Evolutionary conservation across 2,113 vertebrate species (phyloP).

Genomic region (Tapirus terrestris): DNA sequence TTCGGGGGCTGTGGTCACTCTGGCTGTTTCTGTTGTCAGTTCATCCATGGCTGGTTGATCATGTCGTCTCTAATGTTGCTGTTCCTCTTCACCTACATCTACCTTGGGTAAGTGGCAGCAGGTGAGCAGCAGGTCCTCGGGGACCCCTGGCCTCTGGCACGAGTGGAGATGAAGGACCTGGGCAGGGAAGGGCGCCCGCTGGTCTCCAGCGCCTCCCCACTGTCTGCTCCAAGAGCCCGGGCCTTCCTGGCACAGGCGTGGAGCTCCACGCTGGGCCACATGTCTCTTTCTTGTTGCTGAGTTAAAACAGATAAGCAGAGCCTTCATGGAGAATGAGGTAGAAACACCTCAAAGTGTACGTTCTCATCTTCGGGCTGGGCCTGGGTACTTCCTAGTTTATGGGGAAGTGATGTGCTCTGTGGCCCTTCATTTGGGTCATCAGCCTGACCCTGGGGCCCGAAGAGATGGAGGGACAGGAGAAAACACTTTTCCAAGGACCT

Average conservation of each 20-base stretch:
- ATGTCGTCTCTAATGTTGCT: constrained; percentile 97
- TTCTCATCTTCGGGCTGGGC: neutral
- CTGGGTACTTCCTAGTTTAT: neutral
- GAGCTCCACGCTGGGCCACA: fast-evolving
- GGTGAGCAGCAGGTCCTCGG: fast-evolving
- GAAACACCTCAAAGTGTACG: neutral
- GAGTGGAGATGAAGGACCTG: neutral
- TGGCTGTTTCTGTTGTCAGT: constrained; percentile 84
- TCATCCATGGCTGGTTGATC: constrained; percentile 99
- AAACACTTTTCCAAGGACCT: too few species aligned
- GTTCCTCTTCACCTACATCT: constrained; percentile 98
- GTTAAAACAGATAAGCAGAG: neutral
- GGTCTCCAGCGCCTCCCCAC: neutral
- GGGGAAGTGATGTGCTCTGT: neutral
- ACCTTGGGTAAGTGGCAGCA: constrained; percentile 91
- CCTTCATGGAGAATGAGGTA: neutral
- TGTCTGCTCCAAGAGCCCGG: neutral
- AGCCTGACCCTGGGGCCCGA: neutral
- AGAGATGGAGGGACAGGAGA: neutral
- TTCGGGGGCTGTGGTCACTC: too few species aligned
- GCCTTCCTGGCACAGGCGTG: neutral
- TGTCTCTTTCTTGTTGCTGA: neutral
- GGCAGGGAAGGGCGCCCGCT: fast-evolving
- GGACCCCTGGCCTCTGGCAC: fast-evolving
- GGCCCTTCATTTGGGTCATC: neutral